These are phyloP conservation scores for Eulimnadia texana DNA, from an alignment of 1,140 invertebrate genomes.

Conservation along the genomic window DNA sequence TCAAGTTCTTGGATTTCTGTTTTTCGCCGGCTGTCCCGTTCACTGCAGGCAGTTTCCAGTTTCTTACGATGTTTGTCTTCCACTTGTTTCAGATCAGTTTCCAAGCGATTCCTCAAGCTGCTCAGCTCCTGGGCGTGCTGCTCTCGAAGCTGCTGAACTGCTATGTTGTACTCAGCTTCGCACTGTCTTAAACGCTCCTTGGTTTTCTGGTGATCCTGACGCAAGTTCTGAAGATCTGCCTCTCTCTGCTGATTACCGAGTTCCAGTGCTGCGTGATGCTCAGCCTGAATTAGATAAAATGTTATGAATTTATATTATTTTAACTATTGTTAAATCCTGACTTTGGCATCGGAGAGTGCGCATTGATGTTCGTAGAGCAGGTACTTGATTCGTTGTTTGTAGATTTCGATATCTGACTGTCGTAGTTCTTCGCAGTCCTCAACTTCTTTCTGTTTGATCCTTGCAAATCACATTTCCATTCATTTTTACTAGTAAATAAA, in stretches of 20 bases:
- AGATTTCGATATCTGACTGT: conserved; percentile 68
- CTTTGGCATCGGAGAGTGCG: conserved; percentile 56
- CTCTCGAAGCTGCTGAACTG: conserved; percentile 44
- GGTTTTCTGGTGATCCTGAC: conserved; percentile 60
- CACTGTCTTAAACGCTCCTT: conserved; percentile 57
- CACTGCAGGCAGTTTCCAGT: conserved; percentile 50
- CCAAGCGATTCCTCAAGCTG: conserved; percentile 49
- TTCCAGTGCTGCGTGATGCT: conserved; percentile 58
- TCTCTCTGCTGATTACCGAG: conserved; percentile 54
- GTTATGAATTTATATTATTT: background rate
- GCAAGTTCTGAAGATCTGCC: conserved; percentile 54
- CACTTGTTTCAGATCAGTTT: conserved; percentile 56
- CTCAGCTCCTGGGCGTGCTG: conserved; percentile 45
- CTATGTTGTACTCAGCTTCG: conserved; percentile 47
- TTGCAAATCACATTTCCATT: conserved; percentile 23
- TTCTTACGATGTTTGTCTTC: conserved; percentile 68
- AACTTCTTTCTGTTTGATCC: conserved; percentile 72
- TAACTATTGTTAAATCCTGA: conserved; percentile 15
- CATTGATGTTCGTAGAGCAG: conserved; percentile 81
- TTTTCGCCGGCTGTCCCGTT: conserved; percentile 54
- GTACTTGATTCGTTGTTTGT: conserved; percentile 85
- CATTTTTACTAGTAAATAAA: background rate
- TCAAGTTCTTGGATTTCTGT: conserved; percentile 38
- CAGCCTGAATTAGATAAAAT: conserved; percentile 32
- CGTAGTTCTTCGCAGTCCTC: conserved; percentile 74